These are phyloP conservation scores for Aleiodes sp. DNA, from an alignment of 1,140 invertebrate species.

Conservation along the genomic window DNA sequence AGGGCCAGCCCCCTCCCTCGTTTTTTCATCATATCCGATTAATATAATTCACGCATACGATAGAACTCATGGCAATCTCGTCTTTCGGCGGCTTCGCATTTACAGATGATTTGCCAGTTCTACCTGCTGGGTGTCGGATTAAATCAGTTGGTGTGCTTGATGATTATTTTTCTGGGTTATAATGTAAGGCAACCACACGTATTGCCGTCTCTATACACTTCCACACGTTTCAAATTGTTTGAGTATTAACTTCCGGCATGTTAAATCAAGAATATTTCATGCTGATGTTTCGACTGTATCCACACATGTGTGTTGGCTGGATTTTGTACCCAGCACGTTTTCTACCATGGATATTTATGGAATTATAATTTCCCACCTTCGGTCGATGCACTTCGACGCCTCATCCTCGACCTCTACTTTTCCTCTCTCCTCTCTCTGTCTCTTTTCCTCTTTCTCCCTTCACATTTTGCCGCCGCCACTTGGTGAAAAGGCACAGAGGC, in stretches of 20 bases:
- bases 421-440: no score
- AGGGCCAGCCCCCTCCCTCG: no score
- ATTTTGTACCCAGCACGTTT: constrained; percentile 4
- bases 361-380: constrained; percentile 12
- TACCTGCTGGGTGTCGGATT: no score
- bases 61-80: not conserved
- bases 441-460: not conserved
- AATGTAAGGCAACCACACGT: not conserved
- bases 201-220: no score
- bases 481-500: constrained; percentile 11
- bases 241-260: not conserved
- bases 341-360: constrained; percentile 16
- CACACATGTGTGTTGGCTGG: no score
- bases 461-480: constrained; percentile 1
- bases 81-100: not conserved
- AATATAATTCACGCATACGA: no score
- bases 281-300: no score
- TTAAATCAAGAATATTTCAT: not conserved
- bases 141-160: no score
- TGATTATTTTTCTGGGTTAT: no score
- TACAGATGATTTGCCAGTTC: no score
- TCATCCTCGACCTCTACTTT: constrained; percentile 2
- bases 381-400: not conserved
- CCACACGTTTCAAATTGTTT: not conserved
- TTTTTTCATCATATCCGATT: no score